Conservation (phyloP, 2,888 invertebrate species). For the Branchinecta sandiegonensis region DNA sequence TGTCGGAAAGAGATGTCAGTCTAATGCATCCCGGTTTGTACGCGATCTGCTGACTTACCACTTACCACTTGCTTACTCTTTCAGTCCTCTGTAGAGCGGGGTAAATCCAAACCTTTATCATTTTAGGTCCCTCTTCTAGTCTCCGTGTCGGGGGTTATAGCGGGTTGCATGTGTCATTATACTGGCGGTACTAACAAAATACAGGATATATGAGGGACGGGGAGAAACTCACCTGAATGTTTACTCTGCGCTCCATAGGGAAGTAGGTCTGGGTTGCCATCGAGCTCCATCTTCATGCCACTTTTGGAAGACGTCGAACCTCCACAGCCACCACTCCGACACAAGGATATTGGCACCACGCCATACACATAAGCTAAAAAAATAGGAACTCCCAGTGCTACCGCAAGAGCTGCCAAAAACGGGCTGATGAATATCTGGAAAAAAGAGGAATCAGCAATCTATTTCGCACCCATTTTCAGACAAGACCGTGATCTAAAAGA, state of each 20-base stretch:
- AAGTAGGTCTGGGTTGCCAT: constrained; percentile 27
- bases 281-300: constrained; percentile 25
- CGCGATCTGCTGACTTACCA: too few relatives aligned
- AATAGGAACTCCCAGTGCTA: constrained; percentile 70
- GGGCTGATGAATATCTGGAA: constrained; percentile 39
- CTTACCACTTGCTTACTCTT: too few relatives aligned
- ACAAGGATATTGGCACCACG: constrained; percentile 73
- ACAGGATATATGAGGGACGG: neutral
- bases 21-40: too few relatives aligned
- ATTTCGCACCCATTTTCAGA: too few relatives aligned
- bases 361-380: constrained; percentile 78
- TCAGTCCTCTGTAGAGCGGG: too few relatives aligned
- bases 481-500: too few relatives aligned
- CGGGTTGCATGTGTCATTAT: too few relatives aligned
- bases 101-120: too few relatives aligned
- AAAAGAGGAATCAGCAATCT: neutral
- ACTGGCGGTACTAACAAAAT: too few relatives aligned
- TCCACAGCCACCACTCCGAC: constrained; percentile 70
- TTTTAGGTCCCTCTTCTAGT: too few relatives aligned
- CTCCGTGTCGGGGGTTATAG: too few relatives aligned
- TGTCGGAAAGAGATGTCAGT: too few relatives aligned
- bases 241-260: constrained; percentile 11
- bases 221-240: constrained; percentile 24
- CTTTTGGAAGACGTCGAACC: constrained; percentile 48
- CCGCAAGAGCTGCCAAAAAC: constrained; percentile 43